Evolutionary conservation across 2,888 invertebrate species (phyloP), one percentile per base, ranked within the genome.

Genomic region (Diaperis boleti): DNA sequence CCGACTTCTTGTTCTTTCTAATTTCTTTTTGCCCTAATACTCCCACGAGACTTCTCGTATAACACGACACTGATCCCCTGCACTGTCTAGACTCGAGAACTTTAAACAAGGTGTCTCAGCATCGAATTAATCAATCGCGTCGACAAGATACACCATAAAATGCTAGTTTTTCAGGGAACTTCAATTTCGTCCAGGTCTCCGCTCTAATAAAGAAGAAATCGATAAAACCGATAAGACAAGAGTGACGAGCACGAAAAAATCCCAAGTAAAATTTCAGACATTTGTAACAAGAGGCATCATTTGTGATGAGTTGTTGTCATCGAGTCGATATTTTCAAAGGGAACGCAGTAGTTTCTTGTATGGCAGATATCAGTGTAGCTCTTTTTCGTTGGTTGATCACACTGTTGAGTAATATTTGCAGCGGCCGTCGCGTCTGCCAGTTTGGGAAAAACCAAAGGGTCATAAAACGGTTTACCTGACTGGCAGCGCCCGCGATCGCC

Each of bases 121-220:
- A 39, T 42, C 41, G 18, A 18, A 20, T 10, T 42, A 42, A 42
- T 42, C 18, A 42, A 42, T 42, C 41, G 17, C 17, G 39, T 11
- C 39, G 17, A 17, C 15, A 39, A 8, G 39, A 17, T 39, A 13
- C 15, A 39, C 41, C 41, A 17, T 42, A 42, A 42, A 42, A 20
- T 20, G 2, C 37, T 7, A 13, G 11, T 37, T 39, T 5, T 42
- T 6, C 20, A 42, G 41, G 20, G 20, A 15, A 39, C 17, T 39
- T 39, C 18, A 20, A 20, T 42, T 17, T 42, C 41, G 41, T 8
- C 20, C 20, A 1, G 17, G 7, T n/a, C 2, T 10, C 20, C 18
- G 1, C 18, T 42, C 18, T 42, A 42, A 42, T 42, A 42, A 41
- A n/a, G 41, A 17, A 41, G 6, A n/a, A 41, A 41, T 41, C 41